phyloP scores from a whole-genome alignment of 2,797 vertebrate species.

The Sebastes iracundus region DNA sequence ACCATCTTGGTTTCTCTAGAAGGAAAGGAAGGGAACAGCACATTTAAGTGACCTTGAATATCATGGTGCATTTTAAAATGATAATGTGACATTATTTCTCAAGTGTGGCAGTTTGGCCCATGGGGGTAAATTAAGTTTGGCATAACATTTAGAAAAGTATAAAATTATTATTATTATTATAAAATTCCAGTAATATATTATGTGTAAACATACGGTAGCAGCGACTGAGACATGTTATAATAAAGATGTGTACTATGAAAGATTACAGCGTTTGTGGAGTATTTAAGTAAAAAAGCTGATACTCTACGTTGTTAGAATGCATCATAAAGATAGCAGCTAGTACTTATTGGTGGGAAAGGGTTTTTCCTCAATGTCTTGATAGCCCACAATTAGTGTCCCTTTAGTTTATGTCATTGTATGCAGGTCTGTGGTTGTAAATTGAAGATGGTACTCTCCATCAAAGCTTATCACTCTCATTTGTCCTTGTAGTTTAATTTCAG shows the following conservation, averaged over 20 bases:
- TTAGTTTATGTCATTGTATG: background rate
- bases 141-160: background rate
- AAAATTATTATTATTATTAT: no score
- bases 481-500: constrained; percentile 4
- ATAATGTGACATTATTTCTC: background rate
- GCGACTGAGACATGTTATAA: background rate
- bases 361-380: background rate
- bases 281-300: constrained; percentile 6
- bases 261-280: background rate
- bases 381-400: background rate
- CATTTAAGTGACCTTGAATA: background rate
- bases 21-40: background rate
- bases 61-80: background rate
- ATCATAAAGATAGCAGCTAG: constrained; percentile 6
- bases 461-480: background rate
- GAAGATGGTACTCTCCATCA: background rate
- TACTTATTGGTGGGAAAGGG: background rate
- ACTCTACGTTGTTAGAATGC: background rate
- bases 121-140: background rate
- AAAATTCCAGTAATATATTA: background rate
- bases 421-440: constrained; percentile 19
- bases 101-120: background rate
- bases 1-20: background rate
- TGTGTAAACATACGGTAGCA: background rate
- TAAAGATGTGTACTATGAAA: background rate